Percentiles rank a stretch among this genome's conserved stretches.
Conservation (phyloP, 2,888 invertebrate species). For the Oeneis ivallda region DNA sequence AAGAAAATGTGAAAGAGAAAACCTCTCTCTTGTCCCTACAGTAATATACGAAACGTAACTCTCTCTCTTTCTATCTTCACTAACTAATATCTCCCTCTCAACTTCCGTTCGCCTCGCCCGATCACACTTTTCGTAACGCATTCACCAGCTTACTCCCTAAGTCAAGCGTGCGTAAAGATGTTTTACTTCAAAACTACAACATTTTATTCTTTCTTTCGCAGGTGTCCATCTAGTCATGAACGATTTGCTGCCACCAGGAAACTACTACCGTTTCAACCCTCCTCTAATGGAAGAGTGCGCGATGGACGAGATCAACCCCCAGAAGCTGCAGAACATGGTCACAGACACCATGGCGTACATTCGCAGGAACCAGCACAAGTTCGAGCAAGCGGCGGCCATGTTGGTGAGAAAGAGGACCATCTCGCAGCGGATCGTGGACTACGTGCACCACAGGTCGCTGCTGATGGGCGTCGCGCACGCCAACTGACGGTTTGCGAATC, state of each 20-base stretch:
- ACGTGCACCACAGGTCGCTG: slow-evolving; percentile 47
- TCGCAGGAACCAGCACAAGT: slow-evolving; percentile 89
- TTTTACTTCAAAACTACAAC: no score
- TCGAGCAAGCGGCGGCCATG: slow-evolving; percentile 81
- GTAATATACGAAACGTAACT: no score
- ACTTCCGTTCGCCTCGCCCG: no score
- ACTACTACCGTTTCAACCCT: slow-evolving; percentile 94
- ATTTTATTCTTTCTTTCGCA: slow-evolving; percentile 53
- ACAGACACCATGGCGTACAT: slow-evolving; percentile 90
- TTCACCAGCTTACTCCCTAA: no score
- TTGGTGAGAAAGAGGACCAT: slow-evolving; percentile 52
- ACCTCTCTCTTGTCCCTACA: no score
- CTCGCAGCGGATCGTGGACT: slow-evolving; percentile 53
- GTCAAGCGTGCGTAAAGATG: no score
- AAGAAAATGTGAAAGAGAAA: no score
- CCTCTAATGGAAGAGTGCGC: slow-evolving; percentile 89
- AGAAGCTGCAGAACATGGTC: slow-evolving; percentile 86
- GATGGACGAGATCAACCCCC: slow-evolving; percentile 90
- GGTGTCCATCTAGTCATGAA: slow-evolving; percentile 89
- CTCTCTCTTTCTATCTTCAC: no score
- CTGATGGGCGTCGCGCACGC: slow-evolving; percentile 53
- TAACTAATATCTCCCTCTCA: no score
- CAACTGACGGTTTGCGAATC: slow-evolving; percentile 47
- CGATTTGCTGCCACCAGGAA: slow-evolving; percentile 86
- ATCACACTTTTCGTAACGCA: no score